Base-by-base conservation (phyloP, 2,888 invertebrate genomes). In the Limenitis camilla region DNA sequence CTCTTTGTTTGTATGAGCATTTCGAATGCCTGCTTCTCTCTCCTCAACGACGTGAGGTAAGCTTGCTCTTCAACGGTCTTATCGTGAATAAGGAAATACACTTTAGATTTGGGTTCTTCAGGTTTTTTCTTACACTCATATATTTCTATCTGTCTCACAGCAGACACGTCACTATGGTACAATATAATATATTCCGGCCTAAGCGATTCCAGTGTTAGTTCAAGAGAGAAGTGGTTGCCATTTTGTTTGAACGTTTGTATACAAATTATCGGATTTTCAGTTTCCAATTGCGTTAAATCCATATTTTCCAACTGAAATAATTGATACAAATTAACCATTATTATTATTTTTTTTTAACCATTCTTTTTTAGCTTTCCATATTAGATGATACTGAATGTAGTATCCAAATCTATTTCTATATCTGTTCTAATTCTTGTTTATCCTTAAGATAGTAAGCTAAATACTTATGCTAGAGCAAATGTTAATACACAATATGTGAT, bases 21-120 rank as follows among this genome's bases (percentile, higher is more conserved):
- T 72, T 99, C 98, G 78, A 99, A 99, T 0, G 98, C 95, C 69
- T 95, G 92, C 74, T 98, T 99, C 79, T 99, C 99, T 57, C 94
- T 90, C 59, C 96, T 90, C 51, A 99, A 83, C 0, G 94, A 91
- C 1, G 97, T 97, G 33, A 99, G 88, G 79, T 98, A 99, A 2
- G 95, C 92, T 82, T 99, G 99, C 78, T 99, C 99, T 81, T 99
- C 99, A 0, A 97, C 96, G 6, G 99, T 98, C 56, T 94, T 94
- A 7, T 92, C 92, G 74, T 98, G 97, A 61, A 98, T 91, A 44
- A 99, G 76, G 68, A 98, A 96, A 78, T 95, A 99, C 6, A 99
- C 93, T 67, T 92, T 92, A 5, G 93, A 74, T 10, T 83, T 73
- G 0, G 89, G 76, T 7, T 88, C 86, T 2, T 79, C 74, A 0